Evolutionary conservation across 1,140 invertebrate species (phyloP).

Genomic region (Paraescarpia echinospica): DNA sequence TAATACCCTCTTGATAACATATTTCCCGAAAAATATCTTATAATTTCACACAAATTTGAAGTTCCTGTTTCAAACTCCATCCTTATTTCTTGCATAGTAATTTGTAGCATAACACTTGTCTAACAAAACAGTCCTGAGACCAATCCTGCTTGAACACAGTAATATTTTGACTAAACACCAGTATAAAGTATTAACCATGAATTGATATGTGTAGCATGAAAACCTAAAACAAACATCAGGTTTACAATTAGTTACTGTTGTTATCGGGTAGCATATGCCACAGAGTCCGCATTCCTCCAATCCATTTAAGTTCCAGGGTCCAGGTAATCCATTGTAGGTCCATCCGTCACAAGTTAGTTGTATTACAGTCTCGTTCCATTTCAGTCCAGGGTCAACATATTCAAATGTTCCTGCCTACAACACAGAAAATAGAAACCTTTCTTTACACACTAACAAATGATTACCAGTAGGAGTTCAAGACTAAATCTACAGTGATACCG

Average conservation of each 20-base stretch:
- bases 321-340: not conserved
- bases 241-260: not conserved
- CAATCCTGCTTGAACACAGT: not conserved
- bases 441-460: not conserved
- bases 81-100: no score
- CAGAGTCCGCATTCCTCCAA: not conserved
- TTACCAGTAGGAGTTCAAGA: not conserved
- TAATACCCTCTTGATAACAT: no score
- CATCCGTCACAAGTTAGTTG: not conserved
- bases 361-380: not conserved
- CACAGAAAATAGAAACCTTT: not conserved
- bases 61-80: no score
- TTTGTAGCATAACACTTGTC: not conserved
- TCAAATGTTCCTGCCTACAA: not conserved
- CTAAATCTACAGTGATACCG: not conserved
- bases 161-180: not conserved
- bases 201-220: not conserved
- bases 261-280: not conserved
- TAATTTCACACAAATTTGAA: no score
- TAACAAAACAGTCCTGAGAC: not conserved
- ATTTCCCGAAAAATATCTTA: no score
- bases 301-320: not conserved
- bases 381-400: not conserved
- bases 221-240: not conserved
- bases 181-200: not conserved